Conservation (phyloP, 2,113 vertebrate genomes). For the Gymnarchus niloticus region DNA sequence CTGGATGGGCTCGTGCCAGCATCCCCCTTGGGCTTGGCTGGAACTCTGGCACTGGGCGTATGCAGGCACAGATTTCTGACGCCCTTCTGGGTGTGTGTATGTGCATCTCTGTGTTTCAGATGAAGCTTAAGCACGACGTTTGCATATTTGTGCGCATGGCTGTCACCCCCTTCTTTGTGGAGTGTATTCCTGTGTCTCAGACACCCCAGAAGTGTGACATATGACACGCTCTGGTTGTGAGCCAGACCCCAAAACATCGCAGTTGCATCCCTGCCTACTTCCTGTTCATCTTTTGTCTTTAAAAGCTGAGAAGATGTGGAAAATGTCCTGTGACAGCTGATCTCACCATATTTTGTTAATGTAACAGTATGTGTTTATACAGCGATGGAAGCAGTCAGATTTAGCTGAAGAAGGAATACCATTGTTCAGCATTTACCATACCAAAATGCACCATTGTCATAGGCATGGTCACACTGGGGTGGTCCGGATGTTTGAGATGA, state of each 20-base stretch:
- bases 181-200: not conserved
- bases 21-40: no score
- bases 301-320: not conserved
- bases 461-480: not conserved
- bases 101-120: not conserved
- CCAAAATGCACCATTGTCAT: not conserved
- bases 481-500: not conserved
- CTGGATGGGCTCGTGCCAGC: no score
- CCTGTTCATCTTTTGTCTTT: not conserved
- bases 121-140: not conserved
- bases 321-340: not conserved
- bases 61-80: no score
- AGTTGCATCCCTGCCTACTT: not conserved
- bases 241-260: not conserved
- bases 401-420: not conserved
- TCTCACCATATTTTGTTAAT: not conserved
- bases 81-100: not conserved
- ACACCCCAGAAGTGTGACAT: no score
- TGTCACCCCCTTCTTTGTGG: not conserved
- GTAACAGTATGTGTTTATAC: no score
- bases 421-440: not conserved
- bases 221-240: no score
- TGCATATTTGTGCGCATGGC: not conserved
- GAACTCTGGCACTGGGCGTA: not conserved
- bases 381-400: no score